These are phyloP conservation scores for Sebastes miniatus DNA, from an alignment of 2,797 vertebrate species.

Conservation along the genomic window DNA sequence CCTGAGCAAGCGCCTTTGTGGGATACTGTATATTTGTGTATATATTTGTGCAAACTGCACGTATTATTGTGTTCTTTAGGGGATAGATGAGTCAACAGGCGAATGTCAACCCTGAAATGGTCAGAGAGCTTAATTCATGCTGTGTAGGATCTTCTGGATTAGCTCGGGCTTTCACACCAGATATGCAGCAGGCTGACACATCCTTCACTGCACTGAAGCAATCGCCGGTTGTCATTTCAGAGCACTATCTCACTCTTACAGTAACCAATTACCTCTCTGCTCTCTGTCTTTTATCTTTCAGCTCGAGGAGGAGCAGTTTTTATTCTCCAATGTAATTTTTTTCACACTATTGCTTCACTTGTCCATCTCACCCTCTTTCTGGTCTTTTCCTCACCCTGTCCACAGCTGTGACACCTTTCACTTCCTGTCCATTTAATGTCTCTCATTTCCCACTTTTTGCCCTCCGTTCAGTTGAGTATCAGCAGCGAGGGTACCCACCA, in stretches of 20 bases:
- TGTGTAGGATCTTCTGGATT: slow-evolving; percentile 50
- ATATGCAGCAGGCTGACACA: slow-evolving; percentile 47
- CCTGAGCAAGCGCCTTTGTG: background rate
- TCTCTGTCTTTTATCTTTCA: slow-evolving; percentile 13
- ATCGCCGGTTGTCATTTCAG: slow-evolving; percentile 55
- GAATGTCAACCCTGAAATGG: slow-evolving; percentile 66
- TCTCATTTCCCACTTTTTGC: background rate
- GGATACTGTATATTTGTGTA: slow-evolving; percentile 9
- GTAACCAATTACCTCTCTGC: slow-evolving; percentile 52
- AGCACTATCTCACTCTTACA: slow-evolving; percentile 35
- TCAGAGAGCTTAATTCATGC: slow-evolving; percentile 49
- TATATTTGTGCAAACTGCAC: slow-evolving; percentile 8
- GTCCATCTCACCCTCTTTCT: background rate
- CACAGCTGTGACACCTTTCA: background rate
- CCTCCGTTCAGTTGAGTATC: background rate
- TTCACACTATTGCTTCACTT: background rate
- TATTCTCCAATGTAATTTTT: background rate
- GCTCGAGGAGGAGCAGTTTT: slow-evolving; percentile 8
- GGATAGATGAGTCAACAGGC: slow-evolving; percentile 49
- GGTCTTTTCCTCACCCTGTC: background rate
- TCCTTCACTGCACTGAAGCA: slow-evolving; percentile 48
- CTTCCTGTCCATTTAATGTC: background rate
- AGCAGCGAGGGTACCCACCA: slow-evolving; percentile 77
- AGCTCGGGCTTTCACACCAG: slow-evolving; percentile 44
- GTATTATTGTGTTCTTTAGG: slow-evolving; percentile 46